These are phyloP conservation scores for Odobenus rosmarus DNA, from an alignment of 2,113 vertebrate species.

Conservation along the genomic window DNA sequence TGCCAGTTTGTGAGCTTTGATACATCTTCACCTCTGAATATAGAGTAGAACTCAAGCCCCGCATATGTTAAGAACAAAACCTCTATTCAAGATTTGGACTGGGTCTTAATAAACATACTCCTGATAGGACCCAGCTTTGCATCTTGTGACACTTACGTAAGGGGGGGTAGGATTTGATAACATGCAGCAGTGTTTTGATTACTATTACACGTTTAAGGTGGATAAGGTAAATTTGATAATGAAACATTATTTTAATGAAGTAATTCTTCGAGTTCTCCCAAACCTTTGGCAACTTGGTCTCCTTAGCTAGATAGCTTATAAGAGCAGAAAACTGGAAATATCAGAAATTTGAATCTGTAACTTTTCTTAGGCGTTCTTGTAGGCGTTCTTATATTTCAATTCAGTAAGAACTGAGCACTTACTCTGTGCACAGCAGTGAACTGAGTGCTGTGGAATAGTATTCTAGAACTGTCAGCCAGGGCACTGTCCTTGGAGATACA, in stretches of 20 bases:
- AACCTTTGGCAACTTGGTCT: not conserved
- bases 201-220: constrained; percentile 32
- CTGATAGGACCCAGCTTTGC: not conserved
- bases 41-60: not conserved
- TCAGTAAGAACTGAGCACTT: not conserved
- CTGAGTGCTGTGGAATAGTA: not conserved
- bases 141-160: not conserved
- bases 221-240: constrained; percentile 4
- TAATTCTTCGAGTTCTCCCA: not conserved
- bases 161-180: not conserved
- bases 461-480: not conserved
- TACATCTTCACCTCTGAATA: not conserved
- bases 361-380: not conserved
- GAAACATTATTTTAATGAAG: constrained; percentile 12
- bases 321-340: constrained; percentile 42
- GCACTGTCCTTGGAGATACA: not conserved
- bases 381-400: not conserved
- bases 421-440: not conserved
- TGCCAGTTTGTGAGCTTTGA: not conserved
- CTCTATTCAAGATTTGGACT: not conserved
- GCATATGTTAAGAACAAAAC: not conserved
- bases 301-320: constrained; percentile 18
- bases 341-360: constrained; percentile 31
- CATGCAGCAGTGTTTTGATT: constrained; percentile 11
- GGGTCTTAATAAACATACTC: constrained; percentile 1